Evolutionary conservation across 2,113 vertebrate species (phyloP).

Genomic region (Vicugna pacos): DNA sequence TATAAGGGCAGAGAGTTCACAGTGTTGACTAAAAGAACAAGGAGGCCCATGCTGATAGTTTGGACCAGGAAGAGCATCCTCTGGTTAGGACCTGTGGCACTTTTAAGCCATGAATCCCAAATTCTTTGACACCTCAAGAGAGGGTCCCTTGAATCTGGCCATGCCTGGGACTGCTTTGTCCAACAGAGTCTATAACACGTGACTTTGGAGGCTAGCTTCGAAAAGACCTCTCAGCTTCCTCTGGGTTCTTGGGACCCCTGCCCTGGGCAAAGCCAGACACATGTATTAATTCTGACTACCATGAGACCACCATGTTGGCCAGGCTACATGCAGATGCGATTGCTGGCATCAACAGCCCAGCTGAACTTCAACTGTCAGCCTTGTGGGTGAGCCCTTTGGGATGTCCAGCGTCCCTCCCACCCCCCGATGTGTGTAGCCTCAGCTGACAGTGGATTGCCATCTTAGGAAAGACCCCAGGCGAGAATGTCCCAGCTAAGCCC

Average conservation of each 20-base stretch:
- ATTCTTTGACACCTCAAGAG: background rate
- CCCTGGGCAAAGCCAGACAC: background rate
- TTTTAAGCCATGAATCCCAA: background rate
- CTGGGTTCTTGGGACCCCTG: background rate
- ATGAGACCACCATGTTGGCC: background rate
- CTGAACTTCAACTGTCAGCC: background rate
- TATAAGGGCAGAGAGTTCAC: background rate
- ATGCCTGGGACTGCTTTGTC: background rate
- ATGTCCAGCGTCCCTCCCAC: fast-evolving
- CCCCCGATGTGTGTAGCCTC: background rate
- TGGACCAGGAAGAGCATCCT: too few species aligned
- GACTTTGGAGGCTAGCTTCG: background rate
- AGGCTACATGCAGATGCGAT: background rate
- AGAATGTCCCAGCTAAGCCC: background rate
- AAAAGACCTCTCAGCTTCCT: background rate
- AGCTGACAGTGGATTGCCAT: background rate
- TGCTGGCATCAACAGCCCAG: background rate
- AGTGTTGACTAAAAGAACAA: background rate
- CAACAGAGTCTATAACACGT: background rate
- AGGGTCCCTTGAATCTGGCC: background rate
- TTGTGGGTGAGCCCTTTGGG: background rate
- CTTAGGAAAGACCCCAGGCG: background rate
- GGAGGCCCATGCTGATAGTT: too few species aligned
- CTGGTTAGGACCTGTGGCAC: too few species aligned
- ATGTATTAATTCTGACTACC: background rate